Evolutionary conservation across 2,113 vertebrate species (phyloP).

Genomic region (Telmatochromis bifrenatus): DNA sequence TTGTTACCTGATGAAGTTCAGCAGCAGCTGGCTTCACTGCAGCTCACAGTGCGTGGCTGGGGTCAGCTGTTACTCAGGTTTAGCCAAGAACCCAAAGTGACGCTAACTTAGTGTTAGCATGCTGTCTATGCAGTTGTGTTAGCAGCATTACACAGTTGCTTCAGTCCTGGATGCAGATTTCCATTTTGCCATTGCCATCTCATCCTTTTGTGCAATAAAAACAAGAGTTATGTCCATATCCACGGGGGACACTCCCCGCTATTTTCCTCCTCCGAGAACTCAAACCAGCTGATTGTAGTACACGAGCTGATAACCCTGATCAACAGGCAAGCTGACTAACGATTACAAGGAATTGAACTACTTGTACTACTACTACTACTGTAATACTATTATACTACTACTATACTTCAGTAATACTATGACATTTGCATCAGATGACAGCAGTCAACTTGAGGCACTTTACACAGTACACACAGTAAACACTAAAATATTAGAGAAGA

Average conservation of each 20-base stretch:
- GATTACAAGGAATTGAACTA: background rate
- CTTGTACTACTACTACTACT: background rate
- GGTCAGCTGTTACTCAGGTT: background rate
- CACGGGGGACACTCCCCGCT: accelerated
- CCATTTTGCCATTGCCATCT: background rate
- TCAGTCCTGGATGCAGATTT: background rate
- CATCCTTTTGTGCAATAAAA: background rate
- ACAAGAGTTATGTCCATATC: background rate
- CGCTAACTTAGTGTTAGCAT: background rate
- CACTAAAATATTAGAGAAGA: background rate
- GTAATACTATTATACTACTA: background rate
- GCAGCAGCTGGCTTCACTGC: background rate
- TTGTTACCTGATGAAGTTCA: background rate
- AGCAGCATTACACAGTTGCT: background rate
- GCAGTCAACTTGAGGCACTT: background rate
- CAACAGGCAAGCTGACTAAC: background rate
- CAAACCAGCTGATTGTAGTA: background rate
- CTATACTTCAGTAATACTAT: background rate
- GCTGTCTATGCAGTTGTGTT: background rate
- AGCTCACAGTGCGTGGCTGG: background rate
- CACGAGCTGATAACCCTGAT: background rate
- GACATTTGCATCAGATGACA: background rate
- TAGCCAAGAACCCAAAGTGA: background rate
- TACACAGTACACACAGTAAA: background rate
- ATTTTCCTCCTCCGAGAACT: background rate